Conservation (phyloP, 2,888 invertebrate genomes). For the Meliscaeva auricollis region DNA sequence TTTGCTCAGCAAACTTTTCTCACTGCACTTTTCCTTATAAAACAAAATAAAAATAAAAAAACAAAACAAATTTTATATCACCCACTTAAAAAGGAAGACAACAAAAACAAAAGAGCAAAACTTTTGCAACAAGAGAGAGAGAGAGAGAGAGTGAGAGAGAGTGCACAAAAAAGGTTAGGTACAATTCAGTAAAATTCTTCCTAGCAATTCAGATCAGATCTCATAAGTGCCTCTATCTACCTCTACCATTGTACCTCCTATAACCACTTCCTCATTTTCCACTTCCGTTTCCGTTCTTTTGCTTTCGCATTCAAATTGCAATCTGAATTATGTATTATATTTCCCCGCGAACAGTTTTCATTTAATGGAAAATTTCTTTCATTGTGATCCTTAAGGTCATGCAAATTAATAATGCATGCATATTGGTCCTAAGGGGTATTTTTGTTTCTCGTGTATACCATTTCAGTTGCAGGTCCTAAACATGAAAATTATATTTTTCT, state of each 20-base stretch:
- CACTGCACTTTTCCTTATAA: no score
- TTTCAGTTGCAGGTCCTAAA: neutral
- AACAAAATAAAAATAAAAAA: neutral
- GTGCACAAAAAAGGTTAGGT: neutral
- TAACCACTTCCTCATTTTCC: neutral
- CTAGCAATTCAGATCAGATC: neutral
- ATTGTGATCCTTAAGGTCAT: constrained; percentile 23
- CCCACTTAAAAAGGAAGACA: neutral
- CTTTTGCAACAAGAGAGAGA: constrained; percentile 14
- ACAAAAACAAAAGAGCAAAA: neutral
- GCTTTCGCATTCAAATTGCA: constrained; percentile 19
- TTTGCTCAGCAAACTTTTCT: no score
- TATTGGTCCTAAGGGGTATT: neutral
- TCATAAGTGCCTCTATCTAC: neutral
- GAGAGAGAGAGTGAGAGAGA: no score
- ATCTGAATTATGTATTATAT: constrained; percentile 22
- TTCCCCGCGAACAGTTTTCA: neutral
- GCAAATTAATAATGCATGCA: constrained; percentile 24
- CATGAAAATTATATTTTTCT: neutral
- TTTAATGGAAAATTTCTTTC: constrained; percentile 14
- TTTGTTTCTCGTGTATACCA: neutral
- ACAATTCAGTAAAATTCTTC: neutral
- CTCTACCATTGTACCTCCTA: no score
- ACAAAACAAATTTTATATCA: neutral
- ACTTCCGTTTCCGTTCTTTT: constrained; percentile 20